Evolutionary conservation across 2,888 invertebrate species (phyloP), one percentile per base, ranked within the genome.

Genomic region (Gandaritis pyraliata): DNA sequence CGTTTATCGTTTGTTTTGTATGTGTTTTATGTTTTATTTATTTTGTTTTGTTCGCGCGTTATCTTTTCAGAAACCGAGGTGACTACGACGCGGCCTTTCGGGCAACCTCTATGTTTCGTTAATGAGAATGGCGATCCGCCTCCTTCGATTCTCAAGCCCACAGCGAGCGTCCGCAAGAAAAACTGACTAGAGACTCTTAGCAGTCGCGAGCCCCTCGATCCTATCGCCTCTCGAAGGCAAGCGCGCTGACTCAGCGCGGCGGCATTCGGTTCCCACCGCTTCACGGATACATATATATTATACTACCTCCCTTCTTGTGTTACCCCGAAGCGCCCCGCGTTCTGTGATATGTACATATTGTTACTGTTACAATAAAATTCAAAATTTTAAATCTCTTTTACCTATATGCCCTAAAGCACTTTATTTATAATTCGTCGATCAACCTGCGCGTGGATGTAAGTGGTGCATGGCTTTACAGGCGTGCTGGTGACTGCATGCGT

Each of bases 81-180:
- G 80, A 92, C 93, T 70, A 93, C 94, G 73, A 94, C 94, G 74
- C 93, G 96, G 86, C 95, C 96, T 67, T 96, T 96, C 83, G 96
- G 96, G 81, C 96, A 96, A 85, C 96, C 97, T 65, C 93, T 97
- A 86, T 95, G 96, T 93, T 93, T 95, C 85, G 85, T 92, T 77
- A 93, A 93, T 75, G 93, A 93, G 80, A 92, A 93, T 75, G 92
- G 92, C 75, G 92, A 92, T 80, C 90, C 89, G 71, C 91, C 92
- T 78, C 90, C 92, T 75, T 89, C 92, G 69, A 90, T 92, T 81
- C 90, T 92, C 84, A 89, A 90, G 82, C 85, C 90, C 77, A 87
- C 87, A 76, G 88, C 87, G 81, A 92, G 91, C 85, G 88, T 91
- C 81, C 90, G 90, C 85, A 91, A 90, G 88, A 92, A 87, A 87